Evolutionary conservation across 2,113 vertebrate genomes (phyloP).

Genomic region (Gambusia affinis): DNA sequence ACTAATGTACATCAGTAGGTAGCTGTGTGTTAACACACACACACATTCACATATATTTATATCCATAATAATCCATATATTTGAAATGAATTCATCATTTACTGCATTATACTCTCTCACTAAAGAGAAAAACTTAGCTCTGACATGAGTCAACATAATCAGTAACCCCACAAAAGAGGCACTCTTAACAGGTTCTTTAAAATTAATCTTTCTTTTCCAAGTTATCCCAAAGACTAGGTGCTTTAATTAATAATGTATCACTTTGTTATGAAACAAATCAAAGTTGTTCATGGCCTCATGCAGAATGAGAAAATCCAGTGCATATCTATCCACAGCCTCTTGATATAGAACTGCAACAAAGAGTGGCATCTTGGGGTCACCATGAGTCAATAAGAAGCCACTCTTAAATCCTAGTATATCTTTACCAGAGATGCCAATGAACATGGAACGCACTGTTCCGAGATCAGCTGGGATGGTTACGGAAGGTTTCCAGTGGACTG

Average conservation of each 20-base stretch:
- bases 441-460: slow-evolving; percentile 11
- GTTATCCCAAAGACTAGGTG: too few species aligned
- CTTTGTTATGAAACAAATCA: not conserved
- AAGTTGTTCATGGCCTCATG: too few species aligned
- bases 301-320: too few species aligned
- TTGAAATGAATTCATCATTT: not conserved
- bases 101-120: not conserved
- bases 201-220: not conserved
- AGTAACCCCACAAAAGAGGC: not conserved
- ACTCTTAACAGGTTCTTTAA: not conserved
- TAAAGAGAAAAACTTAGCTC: too few species aligned
- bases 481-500: slow-evolving; percentile 34
- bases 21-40: slow-evolving; percentile 28
- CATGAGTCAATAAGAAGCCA: not conserved
- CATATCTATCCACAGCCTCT: not conserved
- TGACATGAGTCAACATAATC: too few species aligned
- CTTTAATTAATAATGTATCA: not conserved
- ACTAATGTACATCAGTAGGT: slow-evolving; percentile 17
- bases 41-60: too few species aligned
- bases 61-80: too few species aligned
- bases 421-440: too few species aligned
- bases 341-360: not conserved
- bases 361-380: not conserved
- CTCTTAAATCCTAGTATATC: not conserved
- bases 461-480: slow-evolving; percentile 60